These are phyloP conservation scores for Cyclophora albipunctata DNA, from an alignment of 2,888 invertebrate species.

Conservation along the genomic window DNA sequence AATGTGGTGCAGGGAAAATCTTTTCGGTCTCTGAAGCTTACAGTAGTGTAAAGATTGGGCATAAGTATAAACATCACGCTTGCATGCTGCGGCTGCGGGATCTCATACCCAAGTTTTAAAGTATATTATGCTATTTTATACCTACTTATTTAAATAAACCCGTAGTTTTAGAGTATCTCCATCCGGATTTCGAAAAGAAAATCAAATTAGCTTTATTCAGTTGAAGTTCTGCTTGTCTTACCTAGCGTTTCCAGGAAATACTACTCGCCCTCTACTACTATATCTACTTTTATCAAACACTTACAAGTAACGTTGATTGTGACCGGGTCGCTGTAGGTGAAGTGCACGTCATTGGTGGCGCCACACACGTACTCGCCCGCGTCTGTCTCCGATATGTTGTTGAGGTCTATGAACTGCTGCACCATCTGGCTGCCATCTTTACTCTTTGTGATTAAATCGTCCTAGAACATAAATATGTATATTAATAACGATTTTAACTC, in stretches of 20 bases:
- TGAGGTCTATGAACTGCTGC: slow-evolving; percentile 37
- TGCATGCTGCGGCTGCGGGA: not conserved
- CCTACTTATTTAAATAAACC: too few species aligned
- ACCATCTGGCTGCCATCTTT: slow-evolving; percentile 28
- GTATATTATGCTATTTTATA: too few species aligned
- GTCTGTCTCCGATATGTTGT: slow-evolving; percentile 37
- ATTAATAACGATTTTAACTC: too few species aligned
- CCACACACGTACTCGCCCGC: slow-evolving; percentile 60
- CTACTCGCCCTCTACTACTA: too few species aligned
- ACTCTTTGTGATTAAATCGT: slow-evolving; percentile 37
- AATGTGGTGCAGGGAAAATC: too few species aligned
- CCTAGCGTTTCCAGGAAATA: too few species aligned
- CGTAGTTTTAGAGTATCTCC: too few species aligned
- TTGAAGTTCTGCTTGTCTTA: too few species aligned
- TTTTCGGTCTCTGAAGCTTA: too few species aligned
- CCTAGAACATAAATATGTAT: slow-evolving; percentile 29
- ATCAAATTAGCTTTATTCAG: not conserved
- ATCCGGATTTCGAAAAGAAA: not conserved
- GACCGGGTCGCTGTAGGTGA: slow-evolving; percentile 48
- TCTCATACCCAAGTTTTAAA: too few species aligned
- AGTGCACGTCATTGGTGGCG: slow-evolving; percentile 52
- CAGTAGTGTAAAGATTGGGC: too few species aligned
- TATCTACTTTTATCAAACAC: slow-evolving; percentile 11
- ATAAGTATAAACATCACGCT: slow-evolving; percentile 4
- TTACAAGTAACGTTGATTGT: slow-evolving; percentile 53